These are phyloP conservation scores for Sycobia sp. DNA, from an alignment of 1,140 invertebrate species.

Conservation along the genomic window DNA sequence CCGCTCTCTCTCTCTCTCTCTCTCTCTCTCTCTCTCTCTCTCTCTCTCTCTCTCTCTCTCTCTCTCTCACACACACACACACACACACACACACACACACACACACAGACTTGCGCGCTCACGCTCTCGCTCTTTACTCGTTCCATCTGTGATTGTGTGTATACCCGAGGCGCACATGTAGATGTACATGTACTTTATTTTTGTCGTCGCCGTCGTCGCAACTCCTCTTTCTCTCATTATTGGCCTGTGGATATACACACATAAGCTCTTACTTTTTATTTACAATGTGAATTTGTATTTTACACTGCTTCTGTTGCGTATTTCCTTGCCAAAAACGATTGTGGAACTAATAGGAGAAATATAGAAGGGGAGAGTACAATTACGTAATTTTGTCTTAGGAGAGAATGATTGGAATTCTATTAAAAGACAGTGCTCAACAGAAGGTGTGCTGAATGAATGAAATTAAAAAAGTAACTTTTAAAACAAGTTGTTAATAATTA, in stretches of 20 bases:
- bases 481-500: no score
- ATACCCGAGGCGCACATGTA: neutral
- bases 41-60: neutral
- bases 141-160: neutral
- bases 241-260: neutral
- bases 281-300: conserved; percentile 18
- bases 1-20: neutral
- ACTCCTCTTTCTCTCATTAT: conserved; percentile 10
- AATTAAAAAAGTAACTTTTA: no score
- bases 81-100: no score
- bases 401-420: no score
- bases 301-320: conserved; percentile 1
- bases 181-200: conserved; percentile 28
- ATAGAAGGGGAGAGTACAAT: neutral
- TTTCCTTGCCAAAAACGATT: conserved; percentile 12
- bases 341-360: no score
- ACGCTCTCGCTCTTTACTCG: neutral
- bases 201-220: conserved; percentile 11
- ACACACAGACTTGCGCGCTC: no score
- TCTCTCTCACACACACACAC: neutral
- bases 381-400: conserved; percentile 12
- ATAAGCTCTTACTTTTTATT: conserved; percentile 27
- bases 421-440: no score
- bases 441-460: no score
- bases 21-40: neutral